A percentile compares a stretch with the other conserved stretches of the same genome.
phyloP scores from a whole-genome alignment of 2,797 vertebrate genomes.

The Etheostoma nigrum region DNA sequence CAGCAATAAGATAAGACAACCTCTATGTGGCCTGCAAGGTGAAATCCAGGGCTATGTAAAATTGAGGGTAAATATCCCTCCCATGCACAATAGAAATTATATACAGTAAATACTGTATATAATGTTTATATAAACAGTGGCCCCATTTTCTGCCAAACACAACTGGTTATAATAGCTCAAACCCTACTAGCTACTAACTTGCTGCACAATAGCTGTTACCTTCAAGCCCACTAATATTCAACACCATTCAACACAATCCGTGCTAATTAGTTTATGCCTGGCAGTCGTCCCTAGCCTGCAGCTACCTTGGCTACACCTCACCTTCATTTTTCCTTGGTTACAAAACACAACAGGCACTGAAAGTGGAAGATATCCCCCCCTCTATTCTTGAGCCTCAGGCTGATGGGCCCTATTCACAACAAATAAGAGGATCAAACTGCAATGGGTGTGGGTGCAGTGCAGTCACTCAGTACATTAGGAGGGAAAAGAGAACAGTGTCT shows the following conservation, averaged over 20 bases:
- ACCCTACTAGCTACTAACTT: slow-evolving; percentile 8
- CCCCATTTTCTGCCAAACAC: slow-evolving; percentile 21
- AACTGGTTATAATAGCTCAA: slow-evolving; percentile 5
- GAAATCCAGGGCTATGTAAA: background rate
- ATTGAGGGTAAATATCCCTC: background rate
- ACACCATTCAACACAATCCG: slow-evolving; percentile 42
- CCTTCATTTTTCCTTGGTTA: slow-evolving; percentile 66
- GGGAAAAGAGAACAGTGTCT: slow-evolving; percentile 25
- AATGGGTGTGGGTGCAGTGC: slow-evolving; percentile 43
- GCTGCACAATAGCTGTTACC: slow-evolving; percentile 19
- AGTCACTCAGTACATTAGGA: slow-evolving; percentile 40
- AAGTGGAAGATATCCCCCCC: slow-evolving; percentile 68
- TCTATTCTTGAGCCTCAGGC: slow-evolving; percentile 58
- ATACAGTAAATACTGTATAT: background rate
- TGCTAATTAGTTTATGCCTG: slow-evolving; percentile 69
- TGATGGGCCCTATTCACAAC: slow-evolving; percentile 70
- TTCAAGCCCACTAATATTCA: slow-evolving; percentile 47
- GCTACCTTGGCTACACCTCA: slow-evolving; percentile 60
- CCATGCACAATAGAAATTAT: background rate
- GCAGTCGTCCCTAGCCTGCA: slow-evolving; percentile 53
- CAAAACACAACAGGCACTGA: slow-evolving; percentile 57
- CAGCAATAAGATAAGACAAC: background rate
- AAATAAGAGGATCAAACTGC: slow-evolving; percentile 75
- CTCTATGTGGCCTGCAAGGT: background rate
- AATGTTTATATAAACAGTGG: background rate